Evolutionary conservation across 1,140 invertebrate genomes (phyloP), one percentile per base, ranked within the genome.

Genomic region (Drosophila funebris): DNA sequence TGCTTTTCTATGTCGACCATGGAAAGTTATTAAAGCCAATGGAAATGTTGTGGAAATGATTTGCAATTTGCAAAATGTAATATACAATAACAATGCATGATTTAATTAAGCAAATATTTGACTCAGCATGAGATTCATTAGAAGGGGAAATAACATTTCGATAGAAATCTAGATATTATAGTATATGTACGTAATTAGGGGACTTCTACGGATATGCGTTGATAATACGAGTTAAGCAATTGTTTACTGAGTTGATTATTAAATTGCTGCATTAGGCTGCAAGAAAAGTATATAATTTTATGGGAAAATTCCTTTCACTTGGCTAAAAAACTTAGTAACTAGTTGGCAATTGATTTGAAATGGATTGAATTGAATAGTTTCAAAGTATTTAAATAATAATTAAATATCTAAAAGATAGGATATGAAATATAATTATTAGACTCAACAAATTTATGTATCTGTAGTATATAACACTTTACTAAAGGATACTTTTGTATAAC

Each of bases 1-100:
- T 39, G 14, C 14, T 13, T 66, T 56, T 24, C 37, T 13, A 46
- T 41, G 13, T 1, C 37, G 33, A 33, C 63, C 48, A 43, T 82
- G 70, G 62, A 68, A 87, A 82, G 75, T 66, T 77, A 78, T 87
- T 87, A 82, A 56, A 81, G 52, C 39, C 69, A 67, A 58, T 85
- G 81, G 77, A 85, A 85, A 62, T 58, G 57, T 58, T 76, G 22
- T 67, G 63, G 63, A 68, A 73, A 76, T 69, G 56, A 74, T 61
- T 66, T 60, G 44, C 63, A 60, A 85, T 85, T 78, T 70, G 53
- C 61, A 33, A 68, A 46, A 63, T 56, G 11, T 20, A 36, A 44
- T 52, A 16, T 22, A 18, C 39, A 36, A 33, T 11, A 66, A 37
- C 20, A 44, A 48, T 50, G 14, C 52, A 57, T 52, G 53, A 53